Base-by-base conservation (phyloP, 2,797 vertebrate species). In the Numenius phaeopus region DNA sequence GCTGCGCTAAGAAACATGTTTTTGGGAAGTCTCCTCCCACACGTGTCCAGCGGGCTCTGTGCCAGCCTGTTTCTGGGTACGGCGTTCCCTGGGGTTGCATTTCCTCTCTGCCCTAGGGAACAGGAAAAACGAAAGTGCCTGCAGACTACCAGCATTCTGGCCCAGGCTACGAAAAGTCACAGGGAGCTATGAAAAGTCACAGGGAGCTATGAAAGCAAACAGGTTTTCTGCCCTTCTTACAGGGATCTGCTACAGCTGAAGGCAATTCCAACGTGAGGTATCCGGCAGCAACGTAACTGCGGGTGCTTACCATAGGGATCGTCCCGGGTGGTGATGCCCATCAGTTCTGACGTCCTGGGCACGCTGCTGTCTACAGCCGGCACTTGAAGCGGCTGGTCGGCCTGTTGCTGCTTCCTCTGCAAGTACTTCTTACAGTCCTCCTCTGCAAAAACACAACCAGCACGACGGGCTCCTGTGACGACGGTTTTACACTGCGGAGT, bases 281-380 rank as follows among this genome's bases (percentile, higher is more conserved):
- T 8, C 14, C 24, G 8, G 14, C 61, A 83, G 72, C 39, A 19
- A 7, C 5, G n/a, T 11, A 7, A 79, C 14, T 7, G 0, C 0
- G 0, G 47, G 50, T 4, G 3, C 97, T 97, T 86, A 99, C 99
- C 99, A 0, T 98, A 97, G 0, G 99, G 98, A 81, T 99, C 98
- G 2, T 99, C 99, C 4, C 95, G 96, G 42, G 98, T 98, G 24
- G 99, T 99, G 97, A 99, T 98, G 39, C 98, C 98, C 4, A 75
- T 34, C 82, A 95, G 90, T 24, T 99, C 99, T 0, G 70, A 79
- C 0, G 98, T 98, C 81, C 95, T 98, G 0, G 98, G 98, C 39
- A 97, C 67, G 10, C 99, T 99, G 98, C 99, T 99, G 98, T 99
- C 99, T 4, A 99, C 99, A 14, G 98, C 98, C 0, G 97, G 98